phyloP scores from a whole-genome alignment of 1,140 invertebrate genomes.

The Drosophila pectinifera region DNA sequence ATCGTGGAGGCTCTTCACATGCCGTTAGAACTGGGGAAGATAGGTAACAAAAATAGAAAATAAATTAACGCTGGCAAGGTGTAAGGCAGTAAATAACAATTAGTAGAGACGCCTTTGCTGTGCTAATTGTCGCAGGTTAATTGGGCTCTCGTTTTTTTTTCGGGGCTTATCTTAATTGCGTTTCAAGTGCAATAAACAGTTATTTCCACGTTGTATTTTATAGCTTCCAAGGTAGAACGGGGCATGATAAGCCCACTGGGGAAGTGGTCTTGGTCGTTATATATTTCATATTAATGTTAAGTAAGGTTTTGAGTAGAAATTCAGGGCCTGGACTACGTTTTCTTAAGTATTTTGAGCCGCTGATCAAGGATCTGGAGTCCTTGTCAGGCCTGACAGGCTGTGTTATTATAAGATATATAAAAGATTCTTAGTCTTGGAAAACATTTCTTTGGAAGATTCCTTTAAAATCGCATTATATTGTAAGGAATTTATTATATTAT shows the following conservation, averaged over 20 bases:
- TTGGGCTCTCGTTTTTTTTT: constrained; percentile 37
- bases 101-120: constrained; percentile 66
- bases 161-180: constrained; percentile 74
- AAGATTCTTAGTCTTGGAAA: no score
- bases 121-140: constrained; percentile 60
- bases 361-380: no score
- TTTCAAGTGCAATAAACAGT: constrained; percentile 70
- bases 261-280: neutral
- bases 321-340: no score
- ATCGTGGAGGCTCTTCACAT: constrained; percentile 65
- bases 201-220: constrained; percentile 46
- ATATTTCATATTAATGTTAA: no score
- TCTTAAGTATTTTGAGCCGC: no score
- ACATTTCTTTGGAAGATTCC: no score
- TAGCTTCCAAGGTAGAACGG: constrained; percentile 8
- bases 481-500: no score
- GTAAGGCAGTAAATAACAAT: constrained; percentile 64
- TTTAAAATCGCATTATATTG: no score
- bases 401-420: no score
- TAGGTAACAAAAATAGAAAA: constrained; percentile 1
- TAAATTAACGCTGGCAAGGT: constrained; percentile 2
- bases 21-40: constrained; percentile 61
- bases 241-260: neutral
- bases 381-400: no score
- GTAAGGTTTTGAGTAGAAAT: no score